These are phyloP conservation scores for Podarcis siculus DNA, from an alignment of 2,797 vertebrate species.

Conservation along the genomic window DNA sequence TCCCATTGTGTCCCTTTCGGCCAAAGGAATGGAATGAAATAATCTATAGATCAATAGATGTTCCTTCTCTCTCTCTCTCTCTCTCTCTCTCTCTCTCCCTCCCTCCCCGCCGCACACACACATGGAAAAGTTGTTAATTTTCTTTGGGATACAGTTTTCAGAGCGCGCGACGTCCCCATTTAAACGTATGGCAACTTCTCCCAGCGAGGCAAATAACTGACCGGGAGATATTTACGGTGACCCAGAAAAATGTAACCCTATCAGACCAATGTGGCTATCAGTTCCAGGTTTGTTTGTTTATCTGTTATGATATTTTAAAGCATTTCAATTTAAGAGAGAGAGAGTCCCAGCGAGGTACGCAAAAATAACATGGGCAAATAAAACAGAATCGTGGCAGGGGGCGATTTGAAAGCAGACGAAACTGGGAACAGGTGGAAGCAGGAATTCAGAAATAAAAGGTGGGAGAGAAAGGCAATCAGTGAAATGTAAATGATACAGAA, in stretches of 20 bases:
- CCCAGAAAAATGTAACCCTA: neutral
- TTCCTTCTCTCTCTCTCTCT: neutral
- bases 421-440: too few relatives aligned
- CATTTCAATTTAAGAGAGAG: too few relatives aligned
- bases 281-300: neutral
- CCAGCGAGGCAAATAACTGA: neutral
- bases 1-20: conserved; percentile 5
- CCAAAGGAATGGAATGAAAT: conserved; percentile 13
- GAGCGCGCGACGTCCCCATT: neutral
- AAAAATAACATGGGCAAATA: too few relatives aligned
- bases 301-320: too few relatives aligned
- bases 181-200: neutral
- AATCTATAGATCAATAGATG: neutral
- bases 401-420: too few relatives aligned
- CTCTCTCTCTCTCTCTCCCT: neutral
- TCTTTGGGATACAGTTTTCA: neutral
- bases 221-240: neutral
- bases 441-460: too few relatives aligned
- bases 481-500: neutral
- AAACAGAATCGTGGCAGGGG: too few relatives aligned
- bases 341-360: neutral
- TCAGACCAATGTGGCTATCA: neutral
- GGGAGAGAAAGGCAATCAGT: too few relatives aligned
- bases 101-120: neutral
- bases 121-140: neutral